A percentile compares a stretch with the other conserved stretches of the same genome.
Evolutionary conservation across 2,888 invertebrate species (phyloP).

Genomic region (Cyclophora punctaria): DNA sequence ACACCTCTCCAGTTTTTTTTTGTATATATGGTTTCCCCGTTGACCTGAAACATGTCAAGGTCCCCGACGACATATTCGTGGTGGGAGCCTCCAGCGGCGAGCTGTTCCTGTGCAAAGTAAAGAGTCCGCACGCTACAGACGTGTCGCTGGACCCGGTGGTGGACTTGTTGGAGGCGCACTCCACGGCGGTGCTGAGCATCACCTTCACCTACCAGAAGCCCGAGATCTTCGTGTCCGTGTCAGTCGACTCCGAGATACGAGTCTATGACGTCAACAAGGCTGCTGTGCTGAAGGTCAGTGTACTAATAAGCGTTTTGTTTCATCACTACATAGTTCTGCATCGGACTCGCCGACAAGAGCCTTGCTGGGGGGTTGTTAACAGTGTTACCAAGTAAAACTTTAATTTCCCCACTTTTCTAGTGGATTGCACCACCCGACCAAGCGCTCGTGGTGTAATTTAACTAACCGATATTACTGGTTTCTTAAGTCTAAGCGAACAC

Average conservation of each 20-base stretch:
- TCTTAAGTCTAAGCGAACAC: too few relatives aligned
- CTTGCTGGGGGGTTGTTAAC: too few relatives aligned
- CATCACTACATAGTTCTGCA: too few relatives aligned
- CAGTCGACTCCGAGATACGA: conserved; percentile 54
- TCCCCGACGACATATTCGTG: conserved; percentile 46
- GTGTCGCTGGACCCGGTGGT: conserved; percentile 44
- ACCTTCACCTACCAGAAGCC: conserved; percentile 47
- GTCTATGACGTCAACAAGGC: conserved; percentile 48
- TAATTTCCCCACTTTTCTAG: too few relatives aligned
- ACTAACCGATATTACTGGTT: too few relatives aligned
- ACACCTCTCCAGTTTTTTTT: too few relatives aligned
- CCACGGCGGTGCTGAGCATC: conserved; percentile 45
- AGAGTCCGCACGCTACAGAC: conserved; percentile 21
- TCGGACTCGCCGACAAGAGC: too few relatives aligned
- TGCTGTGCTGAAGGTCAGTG: conserved; percentile 47
- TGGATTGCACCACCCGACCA: too few relatives aligned
- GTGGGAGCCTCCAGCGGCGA: conserved; percentile 48
- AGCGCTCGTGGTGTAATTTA: too few relatives aligned
- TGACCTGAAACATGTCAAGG: not conserved
- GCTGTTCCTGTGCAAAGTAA: conserved; percentile 44
- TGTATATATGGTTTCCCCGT: too few relatives aligned
- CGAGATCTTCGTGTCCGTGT: conserved; percentile 47
- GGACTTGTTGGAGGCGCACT: conserved; percentile 42
- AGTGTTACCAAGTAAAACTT: too few relatives aligned
- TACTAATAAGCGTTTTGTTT: not conserved